Percentiles rank a stretch among this genome's conserved stretches.
phyloP scores from a whole-genome alignment of 2,888 invertebrate species.

The Cepaea hortensis region DNA sequence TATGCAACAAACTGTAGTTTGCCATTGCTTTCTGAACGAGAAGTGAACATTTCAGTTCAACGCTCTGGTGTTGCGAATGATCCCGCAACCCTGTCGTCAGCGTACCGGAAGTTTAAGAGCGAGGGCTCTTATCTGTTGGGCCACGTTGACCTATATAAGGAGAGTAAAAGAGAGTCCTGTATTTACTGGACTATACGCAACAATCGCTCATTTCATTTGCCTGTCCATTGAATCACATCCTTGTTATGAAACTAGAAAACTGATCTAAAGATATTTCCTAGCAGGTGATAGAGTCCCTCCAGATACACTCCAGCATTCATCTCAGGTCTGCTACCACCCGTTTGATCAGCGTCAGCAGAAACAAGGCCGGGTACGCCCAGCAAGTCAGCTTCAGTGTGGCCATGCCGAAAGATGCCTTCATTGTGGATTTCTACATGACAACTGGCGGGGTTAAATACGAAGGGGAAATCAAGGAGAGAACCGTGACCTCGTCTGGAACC shows the following conservation, averaged over 20 bases:
- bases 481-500: neutral
- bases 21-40: too few species aligned
- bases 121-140: too few species aligned
- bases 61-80: too few species aligned
- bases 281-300: slow-evolving; percentile 25
- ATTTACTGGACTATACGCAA: too few species aligned
- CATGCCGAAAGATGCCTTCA: slow-evolving; percentile 14
- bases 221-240: too few species aligned
- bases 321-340: slow-evolving; percentile 3
- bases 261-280: neutral
- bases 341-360: neutral
- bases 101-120: too few species aligned
- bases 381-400: neutral
- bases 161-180: too few species aligned
- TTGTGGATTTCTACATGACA: neutral
- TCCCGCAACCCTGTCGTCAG: too few species aligned
- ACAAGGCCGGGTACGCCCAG: neutral
- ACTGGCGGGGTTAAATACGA: neutral
- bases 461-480: slow-evolving; percentile 15
- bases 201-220: too few species aligned
- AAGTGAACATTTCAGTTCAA: too few species aligned
- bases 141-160: too few species aligned
- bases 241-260: neutral
- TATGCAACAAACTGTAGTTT: too few species aligned
- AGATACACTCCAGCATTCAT: neutral